These are phyloP conservation scores for Aplocera efformata DNA, from an alignment of 2,888 invertebrate species.

Conservation along the genomic window DNA sequence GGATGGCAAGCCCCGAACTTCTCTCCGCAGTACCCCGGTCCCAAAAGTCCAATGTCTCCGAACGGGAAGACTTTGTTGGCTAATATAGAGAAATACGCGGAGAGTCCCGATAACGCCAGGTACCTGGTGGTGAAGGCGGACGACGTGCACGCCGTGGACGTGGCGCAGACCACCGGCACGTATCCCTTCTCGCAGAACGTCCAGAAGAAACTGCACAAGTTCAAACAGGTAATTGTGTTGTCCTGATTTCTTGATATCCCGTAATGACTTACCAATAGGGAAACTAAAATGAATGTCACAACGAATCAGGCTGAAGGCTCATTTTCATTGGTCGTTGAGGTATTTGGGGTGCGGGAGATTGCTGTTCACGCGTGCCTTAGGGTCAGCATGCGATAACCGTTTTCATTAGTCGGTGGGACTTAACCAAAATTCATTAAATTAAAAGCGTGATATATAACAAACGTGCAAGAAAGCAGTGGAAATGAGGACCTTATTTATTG, in stretches of 20 bases:
- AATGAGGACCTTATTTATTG: too few relatives aligned
- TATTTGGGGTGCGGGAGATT: too few relatives aligned
- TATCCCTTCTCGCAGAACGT: constrained; percentile 83
- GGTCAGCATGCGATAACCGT: too few relatives aligned
- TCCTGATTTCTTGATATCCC: neutral
- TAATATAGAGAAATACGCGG: constrained; percentile 63
- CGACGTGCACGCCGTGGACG: constrained; percentile 77
- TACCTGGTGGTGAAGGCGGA: constrained; percentile 84
- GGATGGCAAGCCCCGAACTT: constrained; percentile 41
- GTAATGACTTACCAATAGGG: too few relatives aligned
- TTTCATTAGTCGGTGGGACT: too few relatives aligned
- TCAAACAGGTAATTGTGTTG: constrained; percentile 72
- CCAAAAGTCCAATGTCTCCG: constrained; percentile 61
- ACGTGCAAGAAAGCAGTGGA: too few relatives aligned
- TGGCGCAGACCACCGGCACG: constrained; percentile 73
- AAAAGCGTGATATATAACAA: too few relatives aligned
- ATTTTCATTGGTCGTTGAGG: too few relatives aligned
- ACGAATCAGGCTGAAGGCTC: too few relatives aligned
- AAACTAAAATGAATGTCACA: too few relatives aligned
- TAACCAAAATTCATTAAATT: too few relatives aligned
- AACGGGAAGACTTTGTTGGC: constrained; percentile 58
- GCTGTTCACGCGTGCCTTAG: too few relatives aligned
- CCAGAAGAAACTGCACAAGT: constrained; percentile 81
- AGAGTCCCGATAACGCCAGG: constrained; percentile 39
- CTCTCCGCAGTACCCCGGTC: constrained; percentile 46